phyloP scores from a whole-genome alignment of 2,888 invertebrate species.

The Campoplex nolae region DNA sequence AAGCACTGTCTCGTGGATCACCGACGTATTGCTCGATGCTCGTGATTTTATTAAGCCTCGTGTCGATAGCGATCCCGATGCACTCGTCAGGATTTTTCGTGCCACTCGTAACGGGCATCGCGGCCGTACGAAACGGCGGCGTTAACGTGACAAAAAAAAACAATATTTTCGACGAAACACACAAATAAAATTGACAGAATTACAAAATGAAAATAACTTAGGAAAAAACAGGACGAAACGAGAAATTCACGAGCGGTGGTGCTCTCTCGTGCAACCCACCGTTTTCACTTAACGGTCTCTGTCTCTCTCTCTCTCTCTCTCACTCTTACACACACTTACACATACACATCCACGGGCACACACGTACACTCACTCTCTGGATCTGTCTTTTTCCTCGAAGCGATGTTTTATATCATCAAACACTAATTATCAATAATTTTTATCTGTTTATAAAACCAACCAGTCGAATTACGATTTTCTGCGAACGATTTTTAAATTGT shows the following conservation, averaged over 20 bases:
- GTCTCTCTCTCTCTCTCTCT: slow-evolving; percentile 40
- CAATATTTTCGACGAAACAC: neutral
- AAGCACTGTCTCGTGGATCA: slow-evolving; percentile 65
- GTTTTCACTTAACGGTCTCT: slow-evolving; percentile 61
- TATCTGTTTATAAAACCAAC: slow-evolving; percentile 1
- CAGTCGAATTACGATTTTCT: slow-evolving; percentile 14
- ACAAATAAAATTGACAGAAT: slow-evolving; percentile 11
- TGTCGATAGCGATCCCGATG: slow-evolving; percentile 69
- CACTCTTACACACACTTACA: slow-evolving; percentile 12
- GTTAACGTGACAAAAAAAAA: slow-evolving; percentile 32
- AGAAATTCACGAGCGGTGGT: slow-evolving; percentile 57
- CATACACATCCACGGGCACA: neutral
- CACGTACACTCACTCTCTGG: neutral
- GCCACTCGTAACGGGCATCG: slow-evolving; percentile 78
- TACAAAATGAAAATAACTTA: slow-evolving; percentile 36
- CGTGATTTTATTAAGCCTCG: slow-evolving; percentile 62
- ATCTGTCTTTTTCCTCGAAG: slow-evolving; percentile 4
- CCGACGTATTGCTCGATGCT: slow-evolving; percentile 64
- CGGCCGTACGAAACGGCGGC: slow-evolving; percentile 73
- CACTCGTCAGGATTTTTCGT: slow-evolving; percentile 73
- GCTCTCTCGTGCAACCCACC: slow-evolving; percentile 54
- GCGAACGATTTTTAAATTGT: neutral
- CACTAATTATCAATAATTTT: slow-evolving; percentile 30
- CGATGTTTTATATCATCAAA: slow-evolving; percentile 27
- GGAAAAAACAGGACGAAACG: slow-evolving; percentile 45